Conservation (phyloP, 53 echinoderm and acorn worm species). For the Antedon mediterranea region DNA sequence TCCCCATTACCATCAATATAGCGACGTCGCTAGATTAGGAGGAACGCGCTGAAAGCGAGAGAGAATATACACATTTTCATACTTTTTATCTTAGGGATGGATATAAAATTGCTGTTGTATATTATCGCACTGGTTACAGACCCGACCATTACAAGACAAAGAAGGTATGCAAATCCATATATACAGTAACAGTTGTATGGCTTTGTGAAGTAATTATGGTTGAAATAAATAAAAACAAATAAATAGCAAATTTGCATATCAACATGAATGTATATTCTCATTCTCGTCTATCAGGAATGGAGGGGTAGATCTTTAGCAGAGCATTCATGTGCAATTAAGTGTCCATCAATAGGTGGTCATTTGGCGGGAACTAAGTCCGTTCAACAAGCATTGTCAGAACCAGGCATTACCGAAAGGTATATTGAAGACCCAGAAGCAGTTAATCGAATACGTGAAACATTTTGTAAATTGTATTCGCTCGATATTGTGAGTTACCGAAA, state of each 20-base stretch:
- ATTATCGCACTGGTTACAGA: conserved; percentile 55
- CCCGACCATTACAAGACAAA: conserved; percentile 30
- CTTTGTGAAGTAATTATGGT: too few species aligned
- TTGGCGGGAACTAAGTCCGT: conserved; percentile 75
- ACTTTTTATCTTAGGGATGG: conserved; percentile 42
- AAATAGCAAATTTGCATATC: not conserved
- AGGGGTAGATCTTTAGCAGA: conserved; percentile 47
- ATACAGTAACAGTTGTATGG: too few species aligned
- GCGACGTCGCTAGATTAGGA: too few species aligned
- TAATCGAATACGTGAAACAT: conserved; percentile 51
- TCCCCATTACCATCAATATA: too few species aligned
- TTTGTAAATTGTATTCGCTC: conserved; percentile 58
- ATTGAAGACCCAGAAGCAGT: conserved; percentile 44
- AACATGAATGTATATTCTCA: not conserved
- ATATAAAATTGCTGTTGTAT: conserved; percentile 55
- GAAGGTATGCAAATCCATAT: not conserved
- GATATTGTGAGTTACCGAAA: conserved; percentile 57
- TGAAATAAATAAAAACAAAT: not conserved
- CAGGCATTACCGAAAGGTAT: conserved; percentile 65
- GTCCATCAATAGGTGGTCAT: conserved; percentile 71
- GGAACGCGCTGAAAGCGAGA: too few species aligned
- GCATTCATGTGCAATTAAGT: conserved; percentile 55
- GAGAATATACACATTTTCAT: too few species aligned
- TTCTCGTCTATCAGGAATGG: conserved; percentile 52
- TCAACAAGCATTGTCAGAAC: conserved; percentile 67